A percentile compares a stretch with the other conserved stretches of the same genome.
Evolutionary conservation across 2,113 vertebrate species (phyloP).

Genomic region (Triplophysa dalaica): DNA sequence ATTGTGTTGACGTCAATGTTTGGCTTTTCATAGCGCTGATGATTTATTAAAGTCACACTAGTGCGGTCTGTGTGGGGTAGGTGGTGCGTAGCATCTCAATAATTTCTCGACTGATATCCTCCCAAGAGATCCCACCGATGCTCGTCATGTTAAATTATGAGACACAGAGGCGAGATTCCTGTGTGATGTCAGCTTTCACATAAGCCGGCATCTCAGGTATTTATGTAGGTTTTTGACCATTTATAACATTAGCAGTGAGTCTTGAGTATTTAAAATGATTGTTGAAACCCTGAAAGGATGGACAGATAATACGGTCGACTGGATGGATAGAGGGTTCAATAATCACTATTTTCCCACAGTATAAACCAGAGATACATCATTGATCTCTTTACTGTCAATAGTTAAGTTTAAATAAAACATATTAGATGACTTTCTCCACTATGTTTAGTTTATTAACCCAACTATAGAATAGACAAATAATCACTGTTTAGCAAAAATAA

Average conservation of each 20-base stretch:
- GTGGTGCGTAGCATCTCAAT: background rate
- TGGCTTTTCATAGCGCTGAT: background rate
- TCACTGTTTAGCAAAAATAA: too few species aligned
- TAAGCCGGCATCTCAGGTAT: background rate
- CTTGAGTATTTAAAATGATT: too few species aligned
- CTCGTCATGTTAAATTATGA: background rate
- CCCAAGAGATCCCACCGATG: background rate
- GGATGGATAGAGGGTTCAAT: background rate
- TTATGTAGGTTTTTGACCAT: background rate
- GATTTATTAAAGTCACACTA: slow-evolving; percentile 7
- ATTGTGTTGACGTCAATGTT: background rate
- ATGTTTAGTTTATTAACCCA: too few species aligned
- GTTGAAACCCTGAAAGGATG: background rate
- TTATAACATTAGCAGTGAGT: too few species aligned
- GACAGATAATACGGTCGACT: background rate
- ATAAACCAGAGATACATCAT: too few species aligned
- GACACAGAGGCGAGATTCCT: background rate
- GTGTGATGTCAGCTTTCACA: background rate
- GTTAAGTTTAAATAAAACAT: too few species aligned
- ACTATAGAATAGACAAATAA: too few species aligned
- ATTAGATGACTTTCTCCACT: too few species aligned
- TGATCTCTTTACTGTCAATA: too few species aligned
- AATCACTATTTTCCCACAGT: too few species aligned
- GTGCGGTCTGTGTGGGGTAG: background rate
- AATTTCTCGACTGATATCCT: background rate